A percentile compares a stretch with the other conserved stretches of the same genome.
These are phyloP conservation scores for Platysternon megacephalum DNA, from an alignment of 2,113 vertebrate genomes.

Conservation along the genomic window DNA sequence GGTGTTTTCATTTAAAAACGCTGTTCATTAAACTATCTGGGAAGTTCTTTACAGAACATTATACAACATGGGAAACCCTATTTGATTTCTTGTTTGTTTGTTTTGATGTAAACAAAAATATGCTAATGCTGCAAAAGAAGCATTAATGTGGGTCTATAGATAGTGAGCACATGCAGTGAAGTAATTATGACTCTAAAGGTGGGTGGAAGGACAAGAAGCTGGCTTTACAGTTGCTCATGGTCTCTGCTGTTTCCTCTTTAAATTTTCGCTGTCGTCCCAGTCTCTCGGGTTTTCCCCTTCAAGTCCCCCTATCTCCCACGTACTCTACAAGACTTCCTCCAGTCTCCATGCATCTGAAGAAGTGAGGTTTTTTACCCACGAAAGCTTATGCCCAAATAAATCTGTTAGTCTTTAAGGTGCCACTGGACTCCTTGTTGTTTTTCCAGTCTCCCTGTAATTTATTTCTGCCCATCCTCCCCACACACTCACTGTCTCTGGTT, in stretches of 20 bases:
- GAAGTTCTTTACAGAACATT: not conserved
- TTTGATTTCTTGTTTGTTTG: conserved; percentile 48
- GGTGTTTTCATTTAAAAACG: not conserved
- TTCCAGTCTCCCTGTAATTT: conserved; percentile 17
- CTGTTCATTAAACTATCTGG: not conserved
- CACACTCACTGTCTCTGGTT: conserved; percentile 13
- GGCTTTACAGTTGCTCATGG: not conserved
- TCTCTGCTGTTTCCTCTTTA: not conserved
- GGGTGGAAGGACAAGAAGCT: conserved; percentile 48
- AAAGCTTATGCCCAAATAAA: too few species aligned
- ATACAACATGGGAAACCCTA: conserved; percentile 5
- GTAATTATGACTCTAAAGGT: conserved; percentile 66
- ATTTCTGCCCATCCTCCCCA: not conserved
- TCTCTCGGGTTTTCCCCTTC: conserved; percentile 38
- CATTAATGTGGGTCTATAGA: conserved; percentile 65
- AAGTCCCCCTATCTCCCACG: not conserved
- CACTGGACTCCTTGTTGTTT: too few species aligned
- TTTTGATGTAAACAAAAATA: conserved; percentile 49
- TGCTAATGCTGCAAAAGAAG: conserved; percentile 57
- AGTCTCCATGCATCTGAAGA: not conserved
- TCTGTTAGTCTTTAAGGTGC: too few species aligned
- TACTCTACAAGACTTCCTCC: not conserved
- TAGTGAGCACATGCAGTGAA: conserved; percentile 52
- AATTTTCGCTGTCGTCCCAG: conserved; percentile 7
- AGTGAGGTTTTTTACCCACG: too few species aligned